Percentiles rank a stretch among this genome's conserved stretches.
Conservation (phyloP, 1,140 invertebrate genomes). For the Trichonephila inaurata region DNA sequence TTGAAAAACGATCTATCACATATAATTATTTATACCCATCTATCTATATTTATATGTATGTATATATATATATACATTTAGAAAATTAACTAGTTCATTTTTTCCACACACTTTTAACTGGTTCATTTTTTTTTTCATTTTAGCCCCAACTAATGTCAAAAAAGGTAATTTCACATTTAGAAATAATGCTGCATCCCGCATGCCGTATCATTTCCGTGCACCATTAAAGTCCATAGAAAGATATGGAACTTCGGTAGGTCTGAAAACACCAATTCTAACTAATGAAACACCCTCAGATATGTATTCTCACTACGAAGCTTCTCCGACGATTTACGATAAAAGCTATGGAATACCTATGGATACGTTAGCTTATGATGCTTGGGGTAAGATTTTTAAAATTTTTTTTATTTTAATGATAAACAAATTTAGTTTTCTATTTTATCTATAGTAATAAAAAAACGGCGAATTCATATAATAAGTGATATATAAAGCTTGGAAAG, state of each 20-base stretch:
- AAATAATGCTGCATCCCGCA: not conserved
- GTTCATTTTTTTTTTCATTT: no score
- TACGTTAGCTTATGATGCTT: not conserved
- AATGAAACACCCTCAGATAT: not conserved
- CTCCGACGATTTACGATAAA: not conserved
- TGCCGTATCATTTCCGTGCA: not conserved
- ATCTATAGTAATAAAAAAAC: no score
- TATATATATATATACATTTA: no score
- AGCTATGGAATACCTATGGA: not conserved
- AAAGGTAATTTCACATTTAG: not conserved
- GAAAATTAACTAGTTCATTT: no score
- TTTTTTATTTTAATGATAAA: not conserved
- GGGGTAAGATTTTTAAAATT: not conserved
- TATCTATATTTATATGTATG: no score
- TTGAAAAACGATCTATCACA: no score
- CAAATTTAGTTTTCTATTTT: no score
- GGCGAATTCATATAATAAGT: no score
- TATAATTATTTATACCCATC: no score
- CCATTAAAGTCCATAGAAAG: not conserved
- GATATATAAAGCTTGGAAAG: no score
- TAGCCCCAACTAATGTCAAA: not conserved
- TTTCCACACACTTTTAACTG: no score
- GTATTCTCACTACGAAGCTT: not conserved
- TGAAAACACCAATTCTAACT: not conserved
- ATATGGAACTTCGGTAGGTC: not conserved